Percentiles rank a stretch among this genome's conserved stretches.
These are phyloP conservation scores for Serrognathus titanus DNA, from an alignment of 2,888 invertebrate genomes.

Conservation along the genomic window DNA sequence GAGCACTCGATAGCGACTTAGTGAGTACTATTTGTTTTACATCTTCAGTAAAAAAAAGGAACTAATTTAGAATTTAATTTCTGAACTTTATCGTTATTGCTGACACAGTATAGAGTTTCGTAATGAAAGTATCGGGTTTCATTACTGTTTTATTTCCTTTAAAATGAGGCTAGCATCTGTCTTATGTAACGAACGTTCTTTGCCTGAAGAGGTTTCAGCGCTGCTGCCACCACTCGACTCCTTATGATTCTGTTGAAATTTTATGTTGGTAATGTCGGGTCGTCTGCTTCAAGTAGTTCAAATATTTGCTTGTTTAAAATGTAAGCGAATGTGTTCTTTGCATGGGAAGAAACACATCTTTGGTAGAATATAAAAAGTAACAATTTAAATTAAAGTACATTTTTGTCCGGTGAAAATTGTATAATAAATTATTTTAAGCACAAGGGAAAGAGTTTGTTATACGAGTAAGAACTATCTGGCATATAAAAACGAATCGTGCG, in stretches of 20 bases:
- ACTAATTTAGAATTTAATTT: too few species aligned
- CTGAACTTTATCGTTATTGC: too few species aligned
- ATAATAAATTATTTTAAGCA: too few species aligned
- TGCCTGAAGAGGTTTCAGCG: neutral
- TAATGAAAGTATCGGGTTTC: constrained; percentile 4
- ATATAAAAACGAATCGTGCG: neutral
- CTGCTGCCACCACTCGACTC: neutral
- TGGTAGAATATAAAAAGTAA: too few species aligned
- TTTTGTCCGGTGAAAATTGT: too few species aligned
- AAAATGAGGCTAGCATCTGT: constrained; percentile 1
- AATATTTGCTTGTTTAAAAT: constrained; percentile 2
- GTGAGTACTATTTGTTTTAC: too few species aligned
- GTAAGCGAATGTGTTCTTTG: neutral
- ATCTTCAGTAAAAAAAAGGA: too few species aligned
- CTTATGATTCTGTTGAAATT: neutral
- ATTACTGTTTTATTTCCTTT: constrained; percentile 8
- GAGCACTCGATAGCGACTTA: too few species aligned
- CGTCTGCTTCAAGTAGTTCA: constrained; percentile 1
- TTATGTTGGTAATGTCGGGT: neutral
- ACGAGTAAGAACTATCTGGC: neutral
- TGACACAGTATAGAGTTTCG: constrained; percentile 2
- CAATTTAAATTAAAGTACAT: too few species aligned
- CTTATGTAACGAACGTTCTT: neutral
- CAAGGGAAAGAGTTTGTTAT: neutral
- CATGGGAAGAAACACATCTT: neutral